Evolutionary conservation across 2,888 invertebrate species (phyloP), one percentile per base, ranked within the genome.

Genomic region (Cheilosia vernalis): DNA sequence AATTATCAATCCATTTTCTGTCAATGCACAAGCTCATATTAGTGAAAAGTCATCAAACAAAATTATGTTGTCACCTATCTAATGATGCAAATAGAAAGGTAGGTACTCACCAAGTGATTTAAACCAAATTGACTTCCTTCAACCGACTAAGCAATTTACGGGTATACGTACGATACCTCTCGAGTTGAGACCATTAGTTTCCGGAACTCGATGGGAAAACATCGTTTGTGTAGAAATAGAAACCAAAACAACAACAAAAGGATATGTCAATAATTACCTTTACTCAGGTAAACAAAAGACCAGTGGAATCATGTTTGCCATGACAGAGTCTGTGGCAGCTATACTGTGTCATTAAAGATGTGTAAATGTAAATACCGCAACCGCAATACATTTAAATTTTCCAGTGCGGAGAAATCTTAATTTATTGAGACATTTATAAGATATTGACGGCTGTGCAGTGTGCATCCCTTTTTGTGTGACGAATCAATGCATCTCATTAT

Each of bases 401-500:
- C 15, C 37, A 27, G 37, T 24, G 44, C 44, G 24, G 24, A 3
- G 21, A 30, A 40, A 44, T 66, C 30, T 66, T 58, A 58, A 76
- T 76, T 76, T 66, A 76, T 76, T 76, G 58, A 76, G 74, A 76
- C 66, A 53, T 72, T 61, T 66, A 56, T 58, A 73, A 13, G 66
- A 15, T 58, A 58, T 66, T 56, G 66, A 49, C 19, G 56, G 19
- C 19, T 47, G 49, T 56, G 19, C 40, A 66, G 15, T 47, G 49
- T 56, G 19, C 40, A 66, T 66, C 40, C 55, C 66, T 37, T 44
- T 66, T 40, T 51, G 58, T 58, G 66, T 58, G 66, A 58, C 74
- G 37, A 76, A 66, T 76, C 40, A 58, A 40, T 76, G 74, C 66
- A 76, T 76, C 56, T 76, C 74, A 76, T 76, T 76, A 76, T 30